Percentiles rank a stretch among this genome's conserved stretches.
Evolutionary conservation across 2,797 vertebrate species (phyloP).

Genomic region (Phrynocephalus vlangalii): DNA sequence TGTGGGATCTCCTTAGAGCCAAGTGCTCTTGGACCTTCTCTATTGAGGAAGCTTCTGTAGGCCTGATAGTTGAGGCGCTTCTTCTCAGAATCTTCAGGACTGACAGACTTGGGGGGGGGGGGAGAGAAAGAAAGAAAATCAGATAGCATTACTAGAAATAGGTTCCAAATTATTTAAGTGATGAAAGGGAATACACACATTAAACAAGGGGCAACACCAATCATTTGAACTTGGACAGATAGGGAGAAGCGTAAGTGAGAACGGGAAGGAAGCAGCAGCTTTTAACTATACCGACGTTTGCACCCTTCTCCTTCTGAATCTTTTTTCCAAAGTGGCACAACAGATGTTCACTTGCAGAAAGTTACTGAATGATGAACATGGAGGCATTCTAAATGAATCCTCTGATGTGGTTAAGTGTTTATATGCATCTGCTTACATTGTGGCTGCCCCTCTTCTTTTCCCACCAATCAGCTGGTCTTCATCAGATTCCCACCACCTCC

Average conservation of each 20-base stretch:
- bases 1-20: slow-evolving; percentile 95
- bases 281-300: neutral
- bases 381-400: no score
- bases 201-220: neutral
- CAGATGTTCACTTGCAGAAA: neutral
- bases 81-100: slow-evolving; percentile 93
- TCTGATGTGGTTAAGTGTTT: no score
- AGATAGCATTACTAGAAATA: neutral
- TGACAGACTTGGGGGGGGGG: slow-evolving; percentile 74
- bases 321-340: neutral
- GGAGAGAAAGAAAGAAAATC: neutral
- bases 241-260: neutral
- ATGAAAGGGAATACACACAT: neutral
- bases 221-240: neutral
- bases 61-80: slow-evolving; percentile 87
- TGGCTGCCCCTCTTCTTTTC: no score
- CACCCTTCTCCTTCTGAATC: neutral
- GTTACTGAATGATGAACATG: no score
- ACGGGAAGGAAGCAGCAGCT: neutral
- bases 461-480: no score
- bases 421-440: no score
- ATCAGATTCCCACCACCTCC: neutral
- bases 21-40: slow-evolving; percentile 95
- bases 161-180: neutral
- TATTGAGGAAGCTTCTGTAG: slow-evolving; percentile 92